phyloP scores from a whole-genome alignment of 2,888 invertebrate species.

The Agapostemon virescens region DNA sequence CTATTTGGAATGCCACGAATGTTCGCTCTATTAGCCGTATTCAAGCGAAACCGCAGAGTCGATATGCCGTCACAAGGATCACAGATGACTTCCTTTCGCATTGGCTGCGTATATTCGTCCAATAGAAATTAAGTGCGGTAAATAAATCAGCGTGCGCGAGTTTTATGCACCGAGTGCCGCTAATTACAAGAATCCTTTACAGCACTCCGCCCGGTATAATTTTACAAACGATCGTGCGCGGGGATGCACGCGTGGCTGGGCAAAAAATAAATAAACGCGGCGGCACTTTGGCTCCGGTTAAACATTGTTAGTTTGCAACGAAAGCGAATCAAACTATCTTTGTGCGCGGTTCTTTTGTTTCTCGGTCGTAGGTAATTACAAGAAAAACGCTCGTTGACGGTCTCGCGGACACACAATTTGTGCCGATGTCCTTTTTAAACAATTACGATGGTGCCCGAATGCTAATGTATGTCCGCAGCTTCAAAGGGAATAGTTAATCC shows the following conservation, averaged over 20 bases:
- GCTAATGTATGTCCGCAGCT: not conserved
- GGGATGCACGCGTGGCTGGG: not conserved
- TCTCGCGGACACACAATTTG: not conserved
- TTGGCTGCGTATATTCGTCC: conserved; percentile 16
- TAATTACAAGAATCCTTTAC: conserved; percentile 47
- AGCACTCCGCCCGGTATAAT: conserved; percentile 28
- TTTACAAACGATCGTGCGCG: conserved; percentile 43
- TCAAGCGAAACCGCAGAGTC: not conserved
- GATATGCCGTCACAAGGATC: conserved; percentile 15
- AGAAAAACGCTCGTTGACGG: conserved; percentile 9
- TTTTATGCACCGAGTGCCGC: conserved; percentile 36
- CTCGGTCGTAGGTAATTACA: not conserved
- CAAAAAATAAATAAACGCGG: not conserved
- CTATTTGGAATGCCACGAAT: not conserved
- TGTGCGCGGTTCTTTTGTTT: conserved; percentile 9
- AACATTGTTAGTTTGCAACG: conserved; percentile 2
- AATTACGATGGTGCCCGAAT: not conserved
- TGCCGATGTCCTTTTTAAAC: not conserved
- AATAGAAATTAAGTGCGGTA: conserved; percentile 42
- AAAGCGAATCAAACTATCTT: conserved; percentile 15
- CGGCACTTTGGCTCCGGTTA: conserved; percentile 5
- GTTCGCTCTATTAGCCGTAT: not conserved
- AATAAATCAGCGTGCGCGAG: conserved; percentile 32
- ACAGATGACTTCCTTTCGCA: not conserved
- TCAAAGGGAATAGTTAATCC: not conserved